Percentiles rank a stretch among this genome's conserved stretches.
phyloP scores from a whole-genome alignment of 2,888 invertebrate genomes.

The Acronicta aceris region DNA sequence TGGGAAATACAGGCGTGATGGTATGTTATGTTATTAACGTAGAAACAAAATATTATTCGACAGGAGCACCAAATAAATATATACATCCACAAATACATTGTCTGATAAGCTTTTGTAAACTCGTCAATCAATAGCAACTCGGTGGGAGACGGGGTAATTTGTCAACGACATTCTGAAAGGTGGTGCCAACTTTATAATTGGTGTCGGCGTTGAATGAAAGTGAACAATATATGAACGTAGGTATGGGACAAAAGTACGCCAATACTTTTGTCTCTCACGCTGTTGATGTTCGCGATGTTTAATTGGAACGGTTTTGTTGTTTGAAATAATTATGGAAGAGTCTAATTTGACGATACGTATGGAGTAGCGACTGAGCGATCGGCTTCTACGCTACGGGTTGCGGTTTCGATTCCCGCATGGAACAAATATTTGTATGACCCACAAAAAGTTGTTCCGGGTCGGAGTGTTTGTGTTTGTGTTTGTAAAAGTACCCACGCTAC shows the following conservation, averaged over 20 bases:
- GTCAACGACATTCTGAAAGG: constrained; percentile 54
- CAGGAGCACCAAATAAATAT: background rate
- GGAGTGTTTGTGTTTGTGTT: too few relatives aligned
- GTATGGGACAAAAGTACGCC: constrained; percentile 39
- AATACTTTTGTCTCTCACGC: too few relatives aligned
- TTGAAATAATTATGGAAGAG: background rate
- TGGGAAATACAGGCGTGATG: too few relatives aligned
- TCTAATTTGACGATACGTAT: too few relatives aligned
- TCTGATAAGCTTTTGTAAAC: constrained; percentile 44
- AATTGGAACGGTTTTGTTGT: constrained; percentile 28
- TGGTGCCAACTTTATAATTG: constrained; percentile 73
- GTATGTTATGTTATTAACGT: too few relatives aligned
- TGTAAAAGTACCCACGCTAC: too few relatives aligned
- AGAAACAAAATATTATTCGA: background rate
- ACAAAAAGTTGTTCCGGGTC: too few relatives aligned
- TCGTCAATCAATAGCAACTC: constrained; percentile 55
- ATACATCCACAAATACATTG: constrained; percentile 13
- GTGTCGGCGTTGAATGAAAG: constrained; percentile 56
- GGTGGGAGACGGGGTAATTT: constrained; percentile 55
- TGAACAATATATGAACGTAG: constrained; percentile 45
- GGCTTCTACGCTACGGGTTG: too few relatives aligned
- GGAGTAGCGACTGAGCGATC: too few relatives aligned
- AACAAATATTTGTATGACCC: too few relatives aligned
- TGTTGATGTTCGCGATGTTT: constrained; percentile 22
- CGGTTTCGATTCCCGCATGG: too few relatives aligned